Evolutionary conservation across 2,797 vertebrate genomes (phyloP), one percentile per base, ranked within the genome.

Genomic region (Mus minutoides): DNA sequence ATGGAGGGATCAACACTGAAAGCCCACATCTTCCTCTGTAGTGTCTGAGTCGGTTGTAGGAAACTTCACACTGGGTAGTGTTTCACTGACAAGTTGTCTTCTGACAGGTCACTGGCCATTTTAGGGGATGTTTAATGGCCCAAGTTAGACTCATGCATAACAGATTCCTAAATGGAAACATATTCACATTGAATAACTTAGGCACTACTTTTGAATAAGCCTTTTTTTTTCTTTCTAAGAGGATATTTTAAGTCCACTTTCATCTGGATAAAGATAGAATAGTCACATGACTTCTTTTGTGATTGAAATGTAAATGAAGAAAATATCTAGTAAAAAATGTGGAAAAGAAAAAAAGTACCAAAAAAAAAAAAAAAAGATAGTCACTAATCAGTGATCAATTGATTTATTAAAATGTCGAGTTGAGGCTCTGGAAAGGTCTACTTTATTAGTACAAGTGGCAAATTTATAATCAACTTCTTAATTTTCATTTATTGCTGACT

Each of bases 361-460:
- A n/a, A n/a, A n/a, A n/a, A n/a, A n/a, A n/a, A n/a, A n/a, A n/a
- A n/a, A n/a, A n/a, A n/a, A n/a, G n/a, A n/a, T n/a, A 94, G 78
- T 96, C 16, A 83, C 34, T 14, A 82, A 60, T 88, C 17, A 80
- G 26, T 58, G 49, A 94, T 56, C 21, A 93, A 78, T 73, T 11
- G 17, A 88, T 92, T 94, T 52, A 93, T 92, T 69, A 96, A 94
- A 96, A 92, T 83, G 4, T 95, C 49, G 89, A 60, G 3, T 43
- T 29, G 8, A 92, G 69, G 82, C 8, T 9, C 21, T 64, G 31
- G 31, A 40, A 78, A 34, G 21, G 34, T 87, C 75, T 95, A 37
- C 52, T 92, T 95, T 88, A 67, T 62, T 93, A 84, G 31, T 58
- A 21, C 17, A 92, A 95, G 76, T 87, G 6, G 62, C 37, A 93